These are phyloP conservation scores for Drosophila paracracens DNA, from an alignment of 2,888 invertebrate genomes.

Conservation along the genomic window DNA sequence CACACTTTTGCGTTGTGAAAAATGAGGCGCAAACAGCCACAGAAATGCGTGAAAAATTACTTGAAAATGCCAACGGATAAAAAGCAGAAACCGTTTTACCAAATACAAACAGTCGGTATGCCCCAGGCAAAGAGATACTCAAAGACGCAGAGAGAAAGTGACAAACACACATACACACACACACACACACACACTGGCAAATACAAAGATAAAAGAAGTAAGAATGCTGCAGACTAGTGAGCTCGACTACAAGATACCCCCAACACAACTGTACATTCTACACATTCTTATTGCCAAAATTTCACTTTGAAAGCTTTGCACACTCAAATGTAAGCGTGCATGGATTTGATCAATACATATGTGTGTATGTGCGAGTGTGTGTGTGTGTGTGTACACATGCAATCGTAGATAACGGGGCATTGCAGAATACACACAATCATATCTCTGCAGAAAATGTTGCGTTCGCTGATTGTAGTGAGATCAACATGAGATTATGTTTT, in stretches of 20 bases:
- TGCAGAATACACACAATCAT: not conserved
- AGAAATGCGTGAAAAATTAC: conserved; percentile 82
- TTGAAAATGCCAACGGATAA: conserved; percentile 78
- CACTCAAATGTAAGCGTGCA: not conserved
- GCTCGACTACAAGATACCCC: not conserved
- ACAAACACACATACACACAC: conserved; percentile 10
- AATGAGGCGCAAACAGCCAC: conserved; percentile 80
- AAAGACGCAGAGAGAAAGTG: conserved; percentile 23
- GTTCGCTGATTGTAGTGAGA: not conserved
- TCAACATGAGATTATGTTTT: not conserved
- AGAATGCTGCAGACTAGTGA: not conserved
- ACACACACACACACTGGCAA: conserved; percentile 10
- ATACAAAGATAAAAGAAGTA: not conserved
- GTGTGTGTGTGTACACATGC: too few relatives aligned
- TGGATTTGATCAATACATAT: not conserved
- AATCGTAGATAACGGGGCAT: not conserved
- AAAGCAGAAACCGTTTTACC: conserved; percentile 61
- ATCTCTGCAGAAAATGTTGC: too few relatives aligned
- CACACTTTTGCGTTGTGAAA: conserved; percentile 56
- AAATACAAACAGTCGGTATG: conserved; percentile 63
- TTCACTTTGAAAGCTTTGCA: not conserved
- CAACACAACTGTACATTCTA: not conserved
- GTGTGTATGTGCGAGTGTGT: too few relatives aligned
- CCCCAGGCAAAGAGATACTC: conserved; percentile 37
- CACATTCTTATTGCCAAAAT: not conserved